Evolutionary conservation across 1,140 invertebrate genomes (phyloP).

Genomic region (Sinella curviseta): DNA sequence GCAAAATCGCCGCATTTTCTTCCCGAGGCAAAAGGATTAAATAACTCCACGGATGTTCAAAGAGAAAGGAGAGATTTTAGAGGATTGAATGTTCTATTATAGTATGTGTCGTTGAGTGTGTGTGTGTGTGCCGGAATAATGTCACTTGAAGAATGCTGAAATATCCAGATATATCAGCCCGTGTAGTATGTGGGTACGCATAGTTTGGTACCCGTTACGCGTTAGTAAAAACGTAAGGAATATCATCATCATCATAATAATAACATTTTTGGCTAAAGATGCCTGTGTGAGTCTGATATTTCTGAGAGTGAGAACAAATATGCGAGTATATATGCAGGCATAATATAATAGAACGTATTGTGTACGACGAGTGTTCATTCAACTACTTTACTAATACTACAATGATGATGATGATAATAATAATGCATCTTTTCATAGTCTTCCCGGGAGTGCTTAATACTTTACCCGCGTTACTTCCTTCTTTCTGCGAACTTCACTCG

Average conservation of each 20-base stretch:
- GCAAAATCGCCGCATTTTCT: constrained; percentile 25
- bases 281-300: no score
- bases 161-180: no score
- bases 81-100: constrained; percentile 20
- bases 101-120: neutral
- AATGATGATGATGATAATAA: neutral
- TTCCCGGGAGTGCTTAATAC: neutral
- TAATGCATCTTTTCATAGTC: neutral
- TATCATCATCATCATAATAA: neutral
- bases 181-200: no score
- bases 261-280: neutral
- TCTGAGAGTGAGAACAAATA: no score
- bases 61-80: constrained; percentile 5
- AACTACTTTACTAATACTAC: no score
- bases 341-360: no score
- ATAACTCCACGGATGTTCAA: constrained; percentile 12
- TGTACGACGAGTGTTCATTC: no score
- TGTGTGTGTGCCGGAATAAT: neutral
- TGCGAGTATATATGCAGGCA: no score
- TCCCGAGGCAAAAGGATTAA: constrained; percentile 15
- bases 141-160: no score
- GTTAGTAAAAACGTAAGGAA: no score
- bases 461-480: neutral
- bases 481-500: no score
- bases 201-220: no score